Base-by-base conservation (phyloP, 2,797 vertebrate species). In the Holocentrus rufus region DNA sequence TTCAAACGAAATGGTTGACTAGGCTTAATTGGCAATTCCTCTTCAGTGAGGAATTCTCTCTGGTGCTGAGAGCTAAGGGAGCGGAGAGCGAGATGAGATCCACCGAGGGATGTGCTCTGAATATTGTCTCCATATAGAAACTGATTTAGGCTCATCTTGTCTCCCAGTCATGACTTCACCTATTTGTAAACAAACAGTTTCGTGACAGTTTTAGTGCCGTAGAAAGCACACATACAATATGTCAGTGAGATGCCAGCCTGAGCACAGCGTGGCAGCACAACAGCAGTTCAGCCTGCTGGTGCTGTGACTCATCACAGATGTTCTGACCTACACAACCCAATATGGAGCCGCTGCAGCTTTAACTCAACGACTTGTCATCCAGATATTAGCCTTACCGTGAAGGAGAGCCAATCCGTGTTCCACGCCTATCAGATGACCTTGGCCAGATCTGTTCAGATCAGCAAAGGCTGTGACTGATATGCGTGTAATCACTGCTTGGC, bases 1-100 rank as follows among this genome's bases (percentile, higher is more conserved):
- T 88, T 88, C 84, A 85, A 66, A 79, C 23, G 39, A 81, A 87
- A 92, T 59, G 75, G 85, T 78, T 57, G 80, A 79, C 83, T 76
- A 20, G 55, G 74, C 86, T 88, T 91, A 90, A 93, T 89, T 91
- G 85, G 79, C 75, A 73, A 65, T 82, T 86, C 74, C 74, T 80
- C 82, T 82, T 78, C 20, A 74, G 77, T 49, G 77, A 77, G 69
- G 80, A 75, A 79, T 81, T 86, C 76, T 82, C 83, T 85, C 60
- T 71, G 65, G 73, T 61, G 72, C 64, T 11, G 46, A 74, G 80
- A 63, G 81, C 73, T 72, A 63, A 85, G 47, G 69, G 78, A 72
- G 79, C 81, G 81, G 52, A 83, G 36, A 56, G 23, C 14, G 73
- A 86, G 76, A 85, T 81, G 70, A 85, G 86, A 87, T 80, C 84